These are phyloP conservation scores for Mus musculus DNA, from an alignment of 2,113 vertebrate genomes.

Conservation along the genomic window GRCm39 chr16:26501001-26501500, in stretches of 20 bases:
- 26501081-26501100: not conserved
- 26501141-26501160: not conserved
- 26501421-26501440: not conserved
- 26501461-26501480: not conserved
- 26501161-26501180: not conserved
- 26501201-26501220: not conserved
- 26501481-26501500: not conserved
- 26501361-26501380: conserved; percentile 23
- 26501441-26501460: not conserved
- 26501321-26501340: not conserved
- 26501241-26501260: conserved; percentile 18
- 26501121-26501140: not conserved
- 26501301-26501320: not conserved
- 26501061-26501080: not conserved
- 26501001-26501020: not conserved
- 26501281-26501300: not conserved
- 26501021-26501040: not conserved
- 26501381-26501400: not conserved
- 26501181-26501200: not conserved
- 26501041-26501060: not conserved
- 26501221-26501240: not conserved
- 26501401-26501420: not conserved
- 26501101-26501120: not conserved
- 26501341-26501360: not conserved
- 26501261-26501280: not conserved